Conservation (phyloP, 2,797 vertebrate genomes). For the Phylloscopus collybita region DNA sequence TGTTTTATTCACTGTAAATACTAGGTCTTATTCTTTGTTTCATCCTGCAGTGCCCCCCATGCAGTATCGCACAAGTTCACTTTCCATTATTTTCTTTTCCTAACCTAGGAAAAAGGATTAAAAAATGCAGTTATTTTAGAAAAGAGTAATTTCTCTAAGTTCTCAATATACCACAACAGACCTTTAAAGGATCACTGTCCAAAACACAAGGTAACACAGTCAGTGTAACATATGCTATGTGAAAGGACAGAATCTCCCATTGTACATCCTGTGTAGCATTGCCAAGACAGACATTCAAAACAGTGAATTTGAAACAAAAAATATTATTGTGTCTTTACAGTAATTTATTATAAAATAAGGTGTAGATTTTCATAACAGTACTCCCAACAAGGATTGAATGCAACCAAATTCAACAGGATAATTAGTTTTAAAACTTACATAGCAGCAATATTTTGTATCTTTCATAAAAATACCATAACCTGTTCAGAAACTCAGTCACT, state of each 20-base stretch:
- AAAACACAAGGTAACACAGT: not conserved
- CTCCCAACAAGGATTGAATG: not conserved
- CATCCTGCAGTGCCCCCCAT: not conserved
- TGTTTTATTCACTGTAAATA: conserved; percentile 26
- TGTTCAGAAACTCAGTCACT: not conserved
- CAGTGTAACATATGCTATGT: not conserved
- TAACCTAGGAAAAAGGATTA: not conserved
- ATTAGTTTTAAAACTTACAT: not conserved
- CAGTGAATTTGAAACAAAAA: not conserved
- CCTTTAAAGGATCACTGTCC: not conserved
- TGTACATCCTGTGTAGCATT: not conserved
- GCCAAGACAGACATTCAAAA: not conserved
- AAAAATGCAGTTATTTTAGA: not conserved
- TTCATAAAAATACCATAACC: not conserved
- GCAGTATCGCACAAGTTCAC: not conserved
- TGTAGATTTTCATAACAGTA: not conserved
- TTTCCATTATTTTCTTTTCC: not conserved
- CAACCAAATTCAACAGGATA: not conserved
- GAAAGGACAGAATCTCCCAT: not conserved
- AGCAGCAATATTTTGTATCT: not conserved
- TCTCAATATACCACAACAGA: not conserved
- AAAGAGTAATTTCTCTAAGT: not conserved
- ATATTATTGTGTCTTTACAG: not conserved
- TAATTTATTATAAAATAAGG: not conserved
- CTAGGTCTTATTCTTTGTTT: conserved; percentile 8